Percentiles rank a stretch among this genome's conserved stretches.
Conservation (phyloP, 2,113 vertebrate species). For the Petromus typicus region DNA sequence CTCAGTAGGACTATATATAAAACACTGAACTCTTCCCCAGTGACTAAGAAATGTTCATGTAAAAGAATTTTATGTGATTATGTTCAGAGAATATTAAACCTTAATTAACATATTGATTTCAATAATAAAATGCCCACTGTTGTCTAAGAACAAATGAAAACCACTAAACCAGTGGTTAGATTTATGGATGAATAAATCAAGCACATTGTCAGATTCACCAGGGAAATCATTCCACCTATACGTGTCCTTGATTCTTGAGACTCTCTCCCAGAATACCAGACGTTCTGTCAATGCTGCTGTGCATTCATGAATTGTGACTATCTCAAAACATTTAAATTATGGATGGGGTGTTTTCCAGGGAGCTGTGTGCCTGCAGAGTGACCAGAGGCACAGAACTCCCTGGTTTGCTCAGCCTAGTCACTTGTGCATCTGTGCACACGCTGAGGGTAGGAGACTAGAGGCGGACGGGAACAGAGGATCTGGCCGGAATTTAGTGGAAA, state of each 20-base stretch:
- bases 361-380: slow-evolving; percentile 63
- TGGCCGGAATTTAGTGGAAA: slow-evolving; percentile 1
- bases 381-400: slow-evolving; percentile 66
- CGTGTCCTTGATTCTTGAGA: slow-evolving; percentile 60
- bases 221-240: slow-evolving; percentile 59
- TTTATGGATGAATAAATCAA: slow-evolving; percentile 80
- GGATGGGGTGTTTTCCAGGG: slow-evolving; percentile 58
- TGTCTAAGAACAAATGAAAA: slow-evolving; percentile 81
- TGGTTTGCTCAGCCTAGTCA: slow-evolving; percentile 55
- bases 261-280: neutral
- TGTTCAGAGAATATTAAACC: slow-evolving; percentile 65
- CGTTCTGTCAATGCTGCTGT: neutral
- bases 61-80: slow-evolving; percentile 75
- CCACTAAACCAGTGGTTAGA: slow-evolving; percentile 73
- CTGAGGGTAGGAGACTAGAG: slow-evolving; percentile 52
- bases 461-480: neutral
- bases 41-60: slow-evolving; percentile 74
- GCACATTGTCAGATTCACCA: slow-evolving; percentile 59
- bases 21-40: slow-evolving; percentile 67
- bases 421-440: slow-evolving; percentile 51
- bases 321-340: slow-evolving; percentile 81
- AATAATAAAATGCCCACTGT: slow-evolving; percentile 78
- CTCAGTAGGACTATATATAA: slow-evolving; percentile 65
- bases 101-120: slow-evolving; percentile 80
- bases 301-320: slow-evolving; percentile 75